Evolutionary conservation across 2,888 invertebrate genomes (phyloP), one percentile per base, ranked within the genome.

Genomic region (Epinotia ramella): DNA sequence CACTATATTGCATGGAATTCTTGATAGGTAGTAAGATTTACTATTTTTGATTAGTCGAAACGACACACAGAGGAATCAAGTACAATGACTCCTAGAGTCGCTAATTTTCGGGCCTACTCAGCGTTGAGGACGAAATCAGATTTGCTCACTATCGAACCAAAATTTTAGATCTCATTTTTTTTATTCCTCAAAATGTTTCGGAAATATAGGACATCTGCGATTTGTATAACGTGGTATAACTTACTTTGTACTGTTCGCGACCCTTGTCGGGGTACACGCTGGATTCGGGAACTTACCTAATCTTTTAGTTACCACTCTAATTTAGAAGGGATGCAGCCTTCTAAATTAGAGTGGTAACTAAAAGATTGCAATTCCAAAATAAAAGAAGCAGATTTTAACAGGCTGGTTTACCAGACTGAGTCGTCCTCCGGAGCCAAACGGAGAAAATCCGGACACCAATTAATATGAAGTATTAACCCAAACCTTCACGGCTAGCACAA

Each of bases 141-240:
- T 85, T 92, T 90, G 91, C 91, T 93, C 92, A 93, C 88, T 89
- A 85, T 91, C 84, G 87, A 92, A 93, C 92, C 91, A 92, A 92
- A 91, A 91, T 92, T 91, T 86, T 78, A 89, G 93, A 94, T 94
- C 94, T 93, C 91, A 92, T 91, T 91, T 89, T 84, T 85, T 83
- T 83, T 76, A 73, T 65, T 73, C 75, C 73, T 70, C 73, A 67
- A 73, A 76, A 57, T 24, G 53, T 73, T 73, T 70, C 60, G 70
- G 24, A 71, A 75, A 72, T 67, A 56, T 76, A 60, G 63, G 66
- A 75, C 70, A 60, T 66, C 49, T 75, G 70, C 69, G 64, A 59
- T 28, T 59, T 70, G 53, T 65, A 65, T 69, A 56, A 69, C 62
- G n/a, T n/a, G n/a, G n/a, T n/a, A n/a, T n/a, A n/a, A n/a, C n/a